These are phyloP conservation scores for Antheraea mylitta DNA, from an alignment of 1,140 invertebrate genomes.

Conservation along the genomic window DNA sequence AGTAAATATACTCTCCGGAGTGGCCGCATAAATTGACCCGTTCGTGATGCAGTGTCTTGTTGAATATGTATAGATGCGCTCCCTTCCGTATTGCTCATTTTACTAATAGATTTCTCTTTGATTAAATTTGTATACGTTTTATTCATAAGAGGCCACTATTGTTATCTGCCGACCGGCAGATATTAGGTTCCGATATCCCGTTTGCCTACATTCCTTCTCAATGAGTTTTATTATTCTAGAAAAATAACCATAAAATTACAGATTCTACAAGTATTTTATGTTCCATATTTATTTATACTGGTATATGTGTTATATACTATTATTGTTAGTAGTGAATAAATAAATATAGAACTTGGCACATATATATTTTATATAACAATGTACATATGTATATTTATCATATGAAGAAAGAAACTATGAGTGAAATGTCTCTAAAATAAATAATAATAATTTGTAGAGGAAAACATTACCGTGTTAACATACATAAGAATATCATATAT, in stretches of 20 bases:
- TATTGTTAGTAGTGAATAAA: too few species aligned
- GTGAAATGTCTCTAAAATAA: too few species aligned
- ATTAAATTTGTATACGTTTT: conserved; percentile 79
- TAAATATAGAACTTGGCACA: too few species aligned
- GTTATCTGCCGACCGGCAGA: conserved; percentile 54
- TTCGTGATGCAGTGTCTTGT: conserved; percentile 76
- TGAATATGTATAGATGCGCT: conserved; percentile 77
- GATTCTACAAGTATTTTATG: background rate
- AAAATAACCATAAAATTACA: background rate
- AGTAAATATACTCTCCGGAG: conserved; percentile 69
- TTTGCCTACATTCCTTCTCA: background rate
- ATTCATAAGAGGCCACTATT: conserved; percentile 68
- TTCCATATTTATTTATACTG: too few species aligned
- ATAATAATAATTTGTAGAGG: too few species aligned
- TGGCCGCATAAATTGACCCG: conserved; percentile 73
- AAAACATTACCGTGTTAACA: too few species aligned
- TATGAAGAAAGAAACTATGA: too few species aligned
- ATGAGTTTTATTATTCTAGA: background rate
- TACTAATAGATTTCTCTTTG: conserved; percentile 79
- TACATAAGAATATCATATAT: background rate
- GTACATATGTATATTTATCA: too few species aligned
- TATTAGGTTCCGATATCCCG: background rate
- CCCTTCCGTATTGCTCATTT: conserved; percentile 78
- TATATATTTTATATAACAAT: too few species aligned
- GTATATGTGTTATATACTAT: too few species aligned